Conservation (phyloP, 2,888 invertebrate genomes). For the Caenorhabditis sp. region DNA sequence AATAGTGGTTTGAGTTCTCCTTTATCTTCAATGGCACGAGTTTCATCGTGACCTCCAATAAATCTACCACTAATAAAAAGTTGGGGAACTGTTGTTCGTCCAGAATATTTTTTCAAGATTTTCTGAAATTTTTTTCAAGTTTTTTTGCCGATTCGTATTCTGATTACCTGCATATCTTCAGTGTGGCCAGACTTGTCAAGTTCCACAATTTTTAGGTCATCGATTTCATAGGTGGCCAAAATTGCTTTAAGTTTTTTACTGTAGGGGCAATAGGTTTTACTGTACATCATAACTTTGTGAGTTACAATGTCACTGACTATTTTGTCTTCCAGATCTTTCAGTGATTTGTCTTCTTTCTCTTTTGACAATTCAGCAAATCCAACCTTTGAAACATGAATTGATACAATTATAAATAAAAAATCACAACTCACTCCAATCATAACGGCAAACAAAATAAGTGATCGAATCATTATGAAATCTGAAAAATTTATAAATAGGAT, state of each 20-base stretch:
- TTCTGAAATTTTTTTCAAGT: constrained; percentile 31
- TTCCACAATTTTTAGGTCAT: constrained; percentile 59
- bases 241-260: constrained; percentile 54
- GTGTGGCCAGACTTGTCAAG: constrained; percentile 51
- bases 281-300: constrained; percentile 54
- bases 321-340: constrained; percentile 38
- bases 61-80: constrained; percentile 56
- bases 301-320: constrained; percentile 38
- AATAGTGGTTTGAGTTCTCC: constrained; percentile 47
- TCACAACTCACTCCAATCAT: not conserved
- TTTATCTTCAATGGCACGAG: constrained; percentile 40
- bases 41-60: constrained; percentile 56
- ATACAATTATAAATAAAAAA: not conserved
- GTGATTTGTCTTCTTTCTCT: constrained; percentile 30
- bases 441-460: not conserved
- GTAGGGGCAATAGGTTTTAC: constrained; percentile 64
- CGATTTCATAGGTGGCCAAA: constrained; percentile 51
- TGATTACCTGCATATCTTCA: constrained; percentile 53
- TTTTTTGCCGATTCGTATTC: no score
- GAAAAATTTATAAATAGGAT: not conserved
- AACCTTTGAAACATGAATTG: constrained; percentile 19
- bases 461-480: not conserved
- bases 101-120: constrained; percentile 50
- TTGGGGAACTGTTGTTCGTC: constrained; percentile 58
- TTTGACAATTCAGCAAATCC: constrained; percentile 26